phyloP scores from a whole-genome alignment of 2,113 vertebrate genomes.

The Phodopus roborovskii region DNA sequence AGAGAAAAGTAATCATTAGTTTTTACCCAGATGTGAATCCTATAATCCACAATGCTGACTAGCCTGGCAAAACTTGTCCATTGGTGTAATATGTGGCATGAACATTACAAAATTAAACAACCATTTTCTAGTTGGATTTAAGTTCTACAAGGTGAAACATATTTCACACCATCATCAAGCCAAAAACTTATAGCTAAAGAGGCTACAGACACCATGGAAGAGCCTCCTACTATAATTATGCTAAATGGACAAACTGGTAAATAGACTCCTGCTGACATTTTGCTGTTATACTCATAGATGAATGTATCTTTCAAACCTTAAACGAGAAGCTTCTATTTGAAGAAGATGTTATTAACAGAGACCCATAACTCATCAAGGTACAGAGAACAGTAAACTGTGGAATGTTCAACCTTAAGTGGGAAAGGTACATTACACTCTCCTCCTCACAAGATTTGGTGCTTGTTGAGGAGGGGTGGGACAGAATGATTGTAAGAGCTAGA shows the following conservation, averaged over 20 bases:
- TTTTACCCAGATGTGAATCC: background rate
- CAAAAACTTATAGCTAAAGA: background rate
- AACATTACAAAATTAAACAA: background rate
- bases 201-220: background rate
- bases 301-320: background rate
- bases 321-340: background rate
- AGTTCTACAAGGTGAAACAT: background rate
- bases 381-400: background rate
- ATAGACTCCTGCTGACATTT: background rate
- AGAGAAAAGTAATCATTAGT: background rate
- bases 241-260: background rate
- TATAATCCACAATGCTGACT: background rate
- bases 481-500: background rate
- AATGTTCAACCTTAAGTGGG: background rate
- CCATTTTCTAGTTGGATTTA: background rate
- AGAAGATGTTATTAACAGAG: background rate
- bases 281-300: background rate
- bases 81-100: background rate
- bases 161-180: background rate
- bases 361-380: background rate
- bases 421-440: rapidly evolving
- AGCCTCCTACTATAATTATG: background rate
- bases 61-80: background rate
- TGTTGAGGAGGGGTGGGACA: background rate
- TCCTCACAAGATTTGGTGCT: background rate